These are phyloP conservation scores for Orestias chungarensis DNA, from an alignment of 2,797 vertebrate genomes.

Conservation along the genomic window DNA sequence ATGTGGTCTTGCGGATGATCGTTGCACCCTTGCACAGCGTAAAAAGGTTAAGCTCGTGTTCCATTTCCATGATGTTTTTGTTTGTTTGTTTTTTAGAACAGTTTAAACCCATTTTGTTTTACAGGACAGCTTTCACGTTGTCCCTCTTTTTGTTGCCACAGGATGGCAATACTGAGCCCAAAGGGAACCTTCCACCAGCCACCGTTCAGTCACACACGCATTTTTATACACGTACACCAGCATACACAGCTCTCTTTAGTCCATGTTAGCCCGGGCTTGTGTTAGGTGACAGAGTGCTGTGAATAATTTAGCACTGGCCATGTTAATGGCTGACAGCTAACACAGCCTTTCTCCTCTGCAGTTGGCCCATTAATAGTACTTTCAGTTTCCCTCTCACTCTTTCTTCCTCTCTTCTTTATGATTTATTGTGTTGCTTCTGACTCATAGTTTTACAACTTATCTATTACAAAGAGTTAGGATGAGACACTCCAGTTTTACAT, in stretches of 20 bases:
- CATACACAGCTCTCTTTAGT: conserved; percentile 51
- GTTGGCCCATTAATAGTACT: conserved; percentile 60
- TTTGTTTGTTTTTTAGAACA: conserved; percentile 26
- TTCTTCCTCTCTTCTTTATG: conserved; percentile 16
- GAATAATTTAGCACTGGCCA: conserved; percentile 75
- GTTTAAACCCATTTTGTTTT: conserved; percentile 23
- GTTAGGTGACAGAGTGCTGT: conserved; percentile 72
- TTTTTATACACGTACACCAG: conserved; percentile 22
- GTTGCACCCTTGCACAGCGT: conserved; percentile 27
- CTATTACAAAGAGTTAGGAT: not conserved
- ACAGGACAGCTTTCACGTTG: conserved; percentile 11
- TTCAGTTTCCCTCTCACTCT: conserved; percentile 72
- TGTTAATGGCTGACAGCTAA: conserved; percentile 76
- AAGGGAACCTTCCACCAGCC: conserved; percentile 26
- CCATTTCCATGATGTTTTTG: conserved; percentile 32
- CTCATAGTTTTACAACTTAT: not conserved
- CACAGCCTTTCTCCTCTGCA: conserved; percentile 65
- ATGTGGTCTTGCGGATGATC: conserved; percentile 18
- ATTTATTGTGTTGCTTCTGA: conserved; percentile 14
- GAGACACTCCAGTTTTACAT: not conserved
- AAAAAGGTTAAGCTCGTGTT: conserved; percentile 28
- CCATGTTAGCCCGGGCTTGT: conserved; percentile 65
- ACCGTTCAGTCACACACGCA: conserved; percentile 31
- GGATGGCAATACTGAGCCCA: conserved; percentile 72
- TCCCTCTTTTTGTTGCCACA: conserved; percentile 59